Evolutionary conservation across 2,113 vertebrate species (phyloP).

Genomic region (Machaerirhynchus nigripectus): DNA sequence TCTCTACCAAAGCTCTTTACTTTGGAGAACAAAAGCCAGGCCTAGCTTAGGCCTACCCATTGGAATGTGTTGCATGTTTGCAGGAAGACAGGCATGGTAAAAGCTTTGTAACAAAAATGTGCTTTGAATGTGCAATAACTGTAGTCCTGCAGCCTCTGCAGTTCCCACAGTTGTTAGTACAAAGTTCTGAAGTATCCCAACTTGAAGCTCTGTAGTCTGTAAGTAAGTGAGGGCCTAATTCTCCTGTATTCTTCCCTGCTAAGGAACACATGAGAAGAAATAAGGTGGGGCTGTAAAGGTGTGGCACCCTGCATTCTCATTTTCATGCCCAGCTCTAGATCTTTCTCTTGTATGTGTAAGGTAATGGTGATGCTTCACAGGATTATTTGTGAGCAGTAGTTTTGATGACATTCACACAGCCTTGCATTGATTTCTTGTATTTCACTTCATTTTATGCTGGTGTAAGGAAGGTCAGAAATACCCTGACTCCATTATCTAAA

Average conservation of each 20-base stretch:
- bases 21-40: neutral
- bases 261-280: neutral
- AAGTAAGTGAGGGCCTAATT: neutral
- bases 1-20: neutral
- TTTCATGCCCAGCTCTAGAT: neutral
- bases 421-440: slow-evolving; percentile 35
- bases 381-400: neutral
- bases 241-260: neutral
- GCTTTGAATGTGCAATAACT: neutral
- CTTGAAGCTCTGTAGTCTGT: neutral
- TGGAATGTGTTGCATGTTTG: neutral
- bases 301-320: neutral
- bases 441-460: slow-evolving; percentile 12
- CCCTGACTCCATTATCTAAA: slow-evolving; percentile 31
- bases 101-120: neutral
- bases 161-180: neutral
- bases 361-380: neutral
- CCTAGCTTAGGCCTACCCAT: neutral
- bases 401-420: neutral
- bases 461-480: slow-evolving; percentile 43
- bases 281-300: neutral
- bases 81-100: neutral
- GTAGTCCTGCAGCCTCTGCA: neutral
- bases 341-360: neutral
- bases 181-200: neutral